phyloP scores from a whole-genome alignment of 1,140 invertebrate genomes.

The Pseudomyrmex pallidus region DNA sequence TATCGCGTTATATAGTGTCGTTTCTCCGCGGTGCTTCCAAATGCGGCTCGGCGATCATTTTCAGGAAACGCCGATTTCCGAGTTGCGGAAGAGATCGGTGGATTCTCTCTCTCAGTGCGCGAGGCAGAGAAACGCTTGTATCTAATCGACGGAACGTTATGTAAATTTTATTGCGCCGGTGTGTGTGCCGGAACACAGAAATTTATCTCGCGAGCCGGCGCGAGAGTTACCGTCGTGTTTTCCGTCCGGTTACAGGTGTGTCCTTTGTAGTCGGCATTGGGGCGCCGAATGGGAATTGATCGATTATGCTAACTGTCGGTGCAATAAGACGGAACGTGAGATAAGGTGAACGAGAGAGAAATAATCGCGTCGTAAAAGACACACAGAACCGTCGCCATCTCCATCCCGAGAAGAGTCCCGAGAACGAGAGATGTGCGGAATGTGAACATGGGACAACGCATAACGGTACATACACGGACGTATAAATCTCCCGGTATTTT shows the following conservation, averaged over 20 bases:
- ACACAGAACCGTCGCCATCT: neutral
- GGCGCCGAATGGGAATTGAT: slow-evolving; percentile 71
- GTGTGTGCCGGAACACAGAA: slow-evolving; percentile 66
- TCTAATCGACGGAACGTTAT: slow-evolving; percentile 67
- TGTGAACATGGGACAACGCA: neutral
- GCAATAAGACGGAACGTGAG: neutral
- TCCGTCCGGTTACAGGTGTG: slow-evolving; percentile 68
- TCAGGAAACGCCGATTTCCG: slow-evolving; percentile 4
- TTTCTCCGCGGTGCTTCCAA: slow-evolving; percentile 9
- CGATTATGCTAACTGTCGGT: slow-evolving; percentile 72
- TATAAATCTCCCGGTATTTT: slow-evolving; percentile 12
- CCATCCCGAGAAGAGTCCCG: neutral
- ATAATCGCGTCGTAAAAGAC: slow-evolving; percentile 17
- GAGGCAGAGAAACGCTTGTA: slow-evolving; percentile 20
- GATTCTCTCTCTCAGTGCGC: neutral
- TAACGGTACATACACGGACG: neutral
- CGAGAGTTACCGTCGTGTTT: slow-evolving; percentile 64
- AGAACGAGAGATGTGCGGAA: neutral
- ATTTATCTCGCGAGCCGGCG: slow-evolving; percentile 65
- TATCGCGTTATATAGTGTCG: slow-evolving; percentile 11
- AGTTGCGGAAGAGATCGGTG: slow-evolving; percentile 24
- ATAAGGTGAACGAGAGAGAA: slow-evolving; percentile 8
- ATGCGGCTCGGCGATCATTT: slow-evolving; percentile 12
- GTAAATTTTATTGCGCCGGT: slow-evolving; percentile 67
- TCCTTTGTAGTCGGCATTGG: slow-evolving; percentile 19